Conservation (phyloP, 2,113 vertebrate species). For the Willisornis vidua region DNA sequence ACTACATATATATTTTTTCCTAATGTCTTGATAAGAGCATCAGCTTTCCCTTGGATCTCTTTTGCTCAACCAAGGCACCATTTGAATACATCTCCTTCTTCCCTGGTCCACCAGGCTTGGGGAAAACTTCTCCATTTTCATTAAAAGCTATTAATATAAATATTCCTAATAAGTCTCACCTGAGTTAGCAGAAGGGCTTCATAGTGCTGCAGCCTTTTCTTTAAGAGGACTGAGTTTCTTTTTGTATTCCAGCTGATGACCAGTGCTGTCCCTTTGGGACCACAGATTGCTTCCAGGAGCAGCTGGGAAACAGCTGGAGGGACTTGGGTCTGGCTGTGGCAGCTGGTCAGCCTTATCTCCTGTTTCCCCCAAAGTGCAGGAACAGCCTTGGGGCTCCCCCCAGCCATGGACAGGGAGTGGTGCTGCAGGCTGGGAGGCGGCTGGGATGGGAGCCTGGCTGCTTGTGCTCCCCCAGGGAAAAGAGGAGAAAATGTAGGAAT, state of each 20-base stretch:
- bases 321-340: background rate
- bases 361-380: background rate
- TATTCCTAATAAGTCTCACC: background rate
- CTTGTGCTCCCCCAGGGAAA: background rate
- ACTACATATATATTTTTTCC: background rate
- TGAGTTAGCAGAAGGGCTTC: background rate
- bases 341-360: background rate
- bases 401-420: accelerated
- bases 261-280: background rate
- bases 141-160: background rate
- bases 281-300: background rate
- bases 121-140: background rate
- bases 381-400: background rate
- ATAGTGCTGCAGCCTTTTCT: background rate
- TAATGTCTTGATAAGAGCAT: background rate
- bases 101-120: too few species aligned
- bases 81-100: background rate
- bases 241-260: background rate
- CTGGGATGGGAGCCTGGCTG: background rate
- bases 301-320: background rate
- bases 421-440: background rate
- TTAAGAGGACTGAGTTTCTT: background rate
- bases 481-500: background rate
- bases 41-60: background rate
- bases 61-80: background rate